Base-by-base conservation (phyloP, 1,140 invertebrate species). In the Orius insidiosus region DNA sequence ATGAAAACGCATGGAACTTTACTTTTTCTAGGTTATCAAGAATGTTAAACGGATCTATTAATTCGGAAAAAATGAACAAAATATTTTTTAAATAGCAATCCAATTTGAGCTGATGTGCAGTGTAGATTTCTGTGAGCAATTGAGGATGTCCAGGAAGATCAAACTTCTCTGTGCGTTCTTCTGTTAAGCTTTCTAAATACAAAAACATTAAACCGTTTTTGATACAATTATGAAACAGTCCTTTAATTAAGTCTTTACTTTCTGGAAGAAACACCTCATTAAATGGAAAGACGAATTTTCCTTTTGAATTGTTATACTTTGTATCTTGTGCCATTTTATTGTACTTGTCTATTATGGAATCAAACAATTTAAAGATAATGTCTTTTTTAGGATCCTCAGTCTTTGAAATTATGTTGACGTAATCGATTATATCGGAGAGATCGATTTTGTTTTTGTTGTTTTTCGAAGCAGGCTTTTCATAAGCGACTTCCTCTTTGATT, bases 81-180 rank as follows among this genome's bases (percentile, higher is more conserved):
- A 59, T 31, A 10, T 52, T 47, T 40, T 55, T 55, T 4, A 59
- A 35, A 10, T 41, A 14, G 5, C 43, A 14, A 46, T 59, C 57
- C 15, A 52, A 40, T 45, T 49, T 36, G 31, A 59, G 50, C 9
- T 51, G 49, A 24, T 51, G 37, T 45, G 19, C 19, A 3, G 41
- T 16, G 32, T 55, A 50, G 45, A 55, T 46, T 9, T 52, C 36
- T 14, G 40, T 30, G 9, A 59, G 19, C n/a, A 57, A 36, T 31
- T 35, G 10, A 16, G 55, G 56, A 41, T 55, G 51, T 24, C 39
- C 3, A n/a, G 19, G 46, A n/a, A 31, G 37, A 37, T 45, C 14
- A 8, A 31, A 11, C 39, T 45, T 13, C 39, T 32, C 38, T 0
- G 18, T 36, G 1, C 24, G 11, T 15, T 47, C n/a, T 7, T 46